Base-by-base conservation (phyloP, 2,888 invertebrate genomes). In the Heteromurus nitidus region DNA sequence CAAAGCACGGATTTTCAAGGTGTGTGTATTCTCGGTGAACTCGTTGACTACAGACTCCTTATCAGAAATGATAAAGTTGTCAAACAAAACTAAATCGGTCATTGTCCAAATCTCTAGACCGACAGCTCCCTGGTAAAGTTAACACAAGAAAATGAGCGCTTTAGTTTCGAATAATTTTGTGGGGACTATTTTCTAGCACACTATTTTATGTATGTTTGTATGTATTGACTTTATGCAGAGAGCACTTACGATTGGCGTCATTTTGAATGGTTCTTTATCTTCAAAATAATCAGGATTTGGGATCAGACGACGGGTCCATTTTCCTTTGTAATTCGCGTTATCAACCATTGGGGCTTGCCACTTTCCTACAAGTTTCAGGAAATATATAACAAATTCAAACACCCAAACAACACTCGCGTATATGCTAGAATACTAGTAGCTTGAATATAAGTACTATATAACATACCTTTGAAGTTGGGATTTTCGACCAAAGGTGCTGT, bases 91-190 rank as follows among this genome's bases (percentile, higher is more conserved):
- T 88, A 93, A 92, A 83, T 95, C 94, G 0, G 97, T 96, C 97
- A 99, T 99, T 3, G 99, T 97, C 99, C 99, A 99, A 84, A 99
- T 91, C 90, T 99, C 99, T 89, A 99, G 93, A 20, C 99, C 99
- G 74, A 99, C 91, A 22, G 98, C 97, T 88, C 92, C 92, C 97
- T 97, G 30, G n/a, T 26, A 69, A 36, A 44, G 13, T 44, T 13
- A 64, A 36, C 20, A 18, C 55, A n/a, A n/a, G n/a, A n/a, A n/a
- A n/a, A n/a, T n/a, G n/a, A n/a, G n/a, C n/a, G n/a, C n/a, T n/a
- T n/a, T n/a, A n/a, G n/a, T n/a, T n/a, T n/a, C n/a, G n/a, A n/a
- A n/a, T n/a, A n/a, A n/a, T n/a, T n/a, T n/a, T n/a, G n/a, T n/a
- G n/a, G n/a, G n/a, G n/a, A n/a, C n/a, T n/a, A n/a, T n/a, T n/a